phyloP scores from a whole-genome alignment of 2,797 vertebrate genomes.

The Hydrophis major region DNA sequence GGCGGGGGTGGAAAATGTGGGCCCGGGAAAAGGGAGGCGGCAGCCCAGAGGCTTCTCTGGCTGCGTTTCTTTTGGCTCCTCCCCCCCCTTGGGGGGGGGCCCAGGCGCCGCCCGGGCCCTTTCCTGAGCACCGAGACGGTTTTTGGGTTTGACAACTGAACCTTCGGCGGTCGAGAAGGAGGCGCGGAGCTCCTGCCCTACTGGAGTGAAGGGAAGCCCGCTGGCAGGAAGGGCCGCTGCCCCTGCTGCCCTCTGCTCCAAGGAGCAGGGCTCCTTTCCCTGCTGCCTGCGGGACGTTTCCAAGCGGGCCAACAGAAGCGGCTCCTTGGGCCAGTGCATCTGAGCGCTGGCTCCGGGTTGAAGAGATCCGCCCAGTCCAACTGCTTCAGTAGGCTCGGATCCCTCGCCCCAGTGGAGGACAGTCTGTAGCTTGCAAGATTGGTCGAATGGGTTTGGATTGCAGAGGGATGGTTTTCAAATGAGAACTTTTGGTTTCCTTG shows the following conservation, averaged over 20 bases:
- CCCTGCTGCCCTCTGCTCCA: no score
- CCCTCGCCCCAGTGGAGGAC: not conserved
- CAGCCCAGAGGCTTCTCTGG: no score
- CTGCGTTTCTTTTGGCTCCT: not conserved
- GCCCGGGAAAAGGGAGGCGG: no score
- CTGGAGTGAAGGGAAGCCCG: no score
- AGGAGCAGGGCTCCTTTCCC: no score
- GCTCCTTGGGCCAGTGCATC: not conserved
- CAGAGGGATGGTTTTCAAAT: not conserved
- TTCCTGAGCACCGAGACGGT: not conserved
- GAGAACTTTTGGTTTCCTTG: conserved; percentile 51
- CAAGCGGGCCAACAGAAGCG: not conserved
- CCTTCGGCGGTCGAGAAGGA: no score
- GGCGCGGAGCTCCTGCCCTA: not conserved
- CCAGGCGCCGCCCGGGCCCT: no score
- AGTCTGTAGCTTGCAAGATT: not conserved
- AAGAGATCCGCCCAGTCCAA: not conserved
- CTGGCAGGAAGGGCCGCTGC: no score
- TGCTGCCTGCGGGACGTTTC: not conserved
- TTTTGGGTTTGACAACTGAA: not conserved
- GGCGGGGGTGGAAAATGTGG: no score
- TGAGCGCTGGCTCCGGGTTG: no score
- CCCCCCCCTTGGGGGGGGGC: no score
- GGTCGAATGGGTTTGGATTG: not conserved
- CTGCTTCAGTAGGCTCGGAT: not conserved